Conservation (phyloP, 2,113 vertebrate genomes). For the Lagenorhynchus albirostris region DNA sequence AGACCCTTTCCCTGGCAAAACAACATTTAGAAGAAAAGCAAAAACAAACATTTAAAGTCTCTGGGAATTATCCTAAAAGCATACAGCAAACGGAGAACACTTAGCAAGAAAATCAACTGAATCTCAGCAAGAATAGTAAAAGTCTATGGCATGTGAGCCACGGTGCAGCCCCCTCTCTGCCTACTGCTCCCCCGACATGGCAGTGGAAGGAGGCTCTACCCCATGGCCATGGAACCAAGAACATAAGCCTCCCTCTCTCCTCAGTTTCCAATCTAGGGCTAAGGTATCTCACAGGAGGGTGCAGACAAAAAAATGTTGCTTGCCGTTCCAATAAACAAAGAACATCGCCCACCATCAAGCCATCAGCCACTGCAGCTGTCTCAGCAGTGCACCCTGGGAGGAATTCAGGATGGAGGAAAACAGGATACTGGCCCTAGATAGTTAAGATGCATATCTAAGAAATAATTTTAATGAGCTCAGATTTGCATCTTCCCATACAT, state of each 20-base stretch:
- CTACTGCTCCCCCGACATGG: background rate
- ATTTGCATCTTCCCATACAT: background rate
- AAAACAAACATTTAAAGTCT: background rate
- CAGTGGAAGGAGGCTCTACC: background rate
- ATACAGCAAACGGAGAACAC: background rate
- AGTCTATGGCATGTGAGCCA: background rate
- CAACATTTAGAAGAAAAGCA: background rate
- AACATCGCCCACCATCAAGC: background rate
- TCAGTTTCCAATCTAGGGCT: background rate
- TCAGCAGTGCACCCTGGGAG: background rate
- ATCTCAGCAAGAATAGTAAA: background rate
- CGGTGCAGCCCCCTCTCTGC: fast-evolving
- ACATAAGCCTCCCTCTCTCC: background rate
- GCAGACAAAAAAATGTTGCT: background rate
- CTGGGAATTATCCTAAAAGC: background rate
- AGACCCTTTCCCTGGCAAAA: background rate
- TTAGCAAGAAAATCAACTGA: background rate
- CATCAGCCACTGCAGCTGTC: background rate
- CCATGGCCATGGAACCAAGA: background rate
- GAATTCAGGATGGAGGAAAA: background rate
- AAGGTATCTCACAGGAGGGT: background rate
- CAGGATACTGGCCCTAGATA: background rate
- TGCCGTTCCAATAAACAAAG: background rate
- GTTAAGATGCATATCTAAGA: background rate
- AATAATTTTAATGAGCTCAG: background rate